Evolutionary conservation across 2,797 vertebrate genomes (phyloP).

Genomic region (Rhodeus uyekii): DNA sequence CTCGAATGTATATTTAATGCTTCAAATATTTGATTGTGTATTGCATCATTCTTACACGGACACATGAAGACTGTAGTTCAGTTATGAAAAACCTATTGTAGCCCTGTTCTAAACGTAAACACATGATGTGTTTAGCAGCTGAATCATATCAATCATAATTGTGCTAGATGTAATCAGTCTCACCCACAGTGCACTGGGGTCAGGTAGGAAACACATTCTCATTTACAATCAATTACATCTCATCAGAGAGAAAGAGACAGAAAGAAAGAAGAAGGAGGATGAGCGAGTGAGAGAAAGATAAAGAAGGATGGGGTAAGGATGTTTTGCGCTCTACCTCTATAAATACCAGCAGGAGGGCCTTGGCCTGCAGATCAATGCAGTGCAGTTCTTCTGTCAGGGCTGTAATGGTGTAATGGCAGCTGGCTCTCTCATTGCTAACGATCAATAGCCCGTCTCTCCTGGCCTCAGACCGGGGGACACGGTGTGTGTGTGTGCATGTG

Average conservation of each 20-base stretch:
- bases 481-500: constrained; percentile 38
- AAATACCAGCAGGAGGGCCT: constrained; percentile 87
- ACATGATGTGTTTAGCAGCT: constrained; percentile 80
- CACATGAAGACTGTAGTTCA: background rate
- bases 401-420: constrained; percentile 85
- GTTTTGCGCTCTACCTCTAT: constrained; percentile 77
- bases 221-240: constrained; percentile 94
- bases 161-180: constrained; percentile 92
- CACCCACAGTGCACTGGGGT: constrained; percentile 87
- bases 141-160: constrained; percentile 94
- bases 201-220: constrained; percentile 87
- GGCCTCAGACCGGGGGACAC: constrained; percentile 73
- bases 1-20: background rate
- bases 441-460: constrained; percentile 85
- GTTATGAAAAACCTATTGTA: background rate
- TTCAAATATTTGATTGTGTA: background rate
- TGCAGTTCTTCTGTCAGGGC: constrained; percentile 89
- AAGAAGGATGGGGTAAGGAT: constrained; percentile 41
- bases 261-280: constrained; percentile 54
- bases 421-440: constrained; percentile 77
- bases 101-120: constrained; percentile 62
- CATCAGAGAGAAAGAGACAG: constrained; percentile 81
- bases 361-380: constrained; percentile 81
- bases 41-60: background rate
- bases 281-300: constrained; percentile 20